Base-by-base conservation (phyloP, 2,113 vertebrate genomes). In the Percina caprodes region DNA sequence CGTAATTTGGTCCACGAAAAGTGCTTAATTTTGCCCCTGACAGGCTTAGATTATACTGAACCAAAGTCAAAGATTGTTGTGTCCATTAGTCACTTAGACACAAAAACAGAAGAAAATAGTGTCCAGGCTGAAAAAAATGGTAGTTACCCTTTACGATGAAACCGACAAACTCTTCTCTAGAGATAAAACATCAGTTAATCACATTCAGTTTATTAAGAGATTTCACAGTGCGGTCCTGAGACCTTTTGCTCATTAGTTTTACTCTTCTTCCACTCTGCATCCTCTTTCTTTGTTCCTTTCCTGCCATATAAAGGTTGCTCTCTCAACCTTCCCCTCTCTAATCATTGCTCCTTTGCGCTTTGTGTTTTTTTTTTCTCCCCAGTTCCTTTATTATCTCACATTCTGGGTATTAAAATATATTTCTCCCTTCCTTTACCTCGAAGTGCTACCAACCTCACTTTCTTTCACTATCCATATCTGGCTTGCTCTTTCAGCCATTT, bases 361-460 rank as follows among this genome's bases (percentile, higher is more conserved):
- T 74, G 66, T 78, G 15, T 61, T 82, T 33, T 42, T 12, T 8
- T 45, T 82, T 39, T 35, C 13, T 6, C 24, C 39, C 42, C n/a
- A 46, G 2, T 49, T 63, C 10, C 74, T 71, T 58, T 60, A 65
- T 65, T 61, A 71, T 62, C 16, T 66, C 21, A 48, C 0, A 0
- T 42, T 60, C 23, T 66, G 48, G 24, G 69, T 88, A 56, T 72
- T 52, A 33, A 76, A 74, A 63, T 48, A 14, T 67, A 16, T 74
- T 35, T 69, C 48, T 68, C 14, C 3, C 18, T 55, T 39, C 33
- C 26, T 61, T 39, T 61, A 0, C 0, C 7, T 67, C 18, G 24
- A 1, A 1, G 0, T 71, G 24, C 52, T 11, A 54, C 74, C 46
- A 61, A n/a, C 0, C 13, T n/a, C 18, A 14, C 35, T 66, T 72